These are phyloP conservation scores for Panopea generosa DNA, from an alignment of 2,888 invertebrate species.

Conservation along the genomic window DNA sequence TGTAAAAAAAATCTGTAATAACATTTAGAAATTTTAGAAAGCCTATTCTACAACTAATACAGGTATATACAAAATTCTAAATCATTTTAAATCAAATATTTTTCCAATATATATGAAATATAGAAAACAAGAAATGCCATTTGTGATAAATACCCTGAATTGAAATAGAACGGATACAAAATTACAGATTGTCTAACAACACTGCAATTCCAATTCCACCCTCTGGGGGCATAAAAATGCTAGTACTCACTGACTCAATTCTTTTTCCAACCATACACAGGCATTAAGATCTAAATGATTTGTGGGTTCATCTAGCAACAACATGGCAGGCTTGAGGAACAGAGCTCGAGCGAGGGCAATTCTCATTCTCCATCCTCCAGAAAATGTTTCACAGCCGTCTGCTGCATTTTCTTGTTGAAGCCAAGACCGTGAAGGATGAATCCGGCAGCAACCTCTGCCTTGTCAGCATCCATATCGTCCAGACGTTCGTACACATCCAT, in stretches of 20 bases:
- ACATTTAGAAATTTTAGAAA: too few relatives aligned
- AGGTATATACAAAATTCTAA: too few relatives aligned
- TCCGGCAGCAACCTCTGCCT: constrained; percentile 97
- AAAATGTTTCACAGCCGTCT: constrained; percentile 86
- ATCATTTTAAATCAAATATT: too few relatives aligned
- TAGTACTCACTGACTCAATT: constrained; percentile 94
- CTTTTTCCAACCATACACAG: constrained; percentile 99
- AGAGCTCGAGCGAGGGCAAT: constrained; percentile 88
- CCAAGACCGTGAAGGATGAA: constrained; percentile 98
- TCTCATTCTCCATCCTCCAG: constrained; percentile 89
- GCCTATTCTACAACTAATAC: too few relatives aligned
- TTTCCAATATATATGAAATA: too few relatives aligned
- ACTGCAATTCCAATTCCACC: too few relatives aligned
- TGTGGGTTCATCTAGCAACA: constrained; percentile 88
- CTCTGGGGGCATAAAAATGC: too few relatives aligned
- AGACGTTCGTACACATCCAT: constrained; percentile 99
- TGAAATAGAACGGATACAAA: too few relatives aligned
- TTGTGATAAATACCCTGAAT: too few relatives aligned
- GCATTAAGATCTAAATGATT: constrained; percentile 93
- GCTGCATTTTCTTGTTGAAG: constrained; percentile 91
- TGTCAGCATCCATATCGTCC: constrained; percentile 98
- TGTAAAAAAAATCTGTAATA: too few relatives aligned
- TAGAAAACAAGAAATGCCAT: too few relatives aligned
- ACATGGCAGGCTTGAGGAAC: constrained; percentile 87
- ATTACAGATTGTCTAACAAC: too few relatives aligned